phyloP scores from a whole-genome alignment of 1,140 invertebrate genomes.

The Ceratitis capitata region DNA sequence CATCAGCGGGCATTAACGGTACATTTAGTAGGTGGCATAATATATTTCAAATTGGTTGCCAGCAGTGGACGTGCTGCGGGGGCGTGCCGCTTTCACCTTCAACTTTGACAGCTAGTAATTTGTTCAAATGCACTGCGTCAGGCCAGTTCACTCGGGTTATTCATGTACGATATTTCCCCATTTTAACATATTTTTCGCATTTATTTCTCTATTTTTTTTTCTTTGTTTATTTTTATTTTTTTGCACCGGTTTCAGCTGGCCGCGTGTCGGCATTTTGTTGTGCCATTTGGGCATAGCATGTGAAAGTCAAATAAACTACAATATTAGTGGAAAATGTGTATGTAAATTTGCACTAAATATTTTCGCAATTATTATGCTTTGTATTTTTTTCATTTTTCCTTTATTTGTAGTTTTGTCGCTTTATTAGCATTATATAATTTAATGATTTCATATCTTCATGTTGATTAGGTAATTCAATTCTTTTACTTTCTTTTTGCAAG shows the following conservation, averaged over 20 bases:
- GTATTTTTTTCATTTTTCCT: neutral
- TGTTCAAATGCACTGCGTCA: constrained; percentile 19
- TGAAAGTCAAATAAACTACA: constrained; percentile 28
- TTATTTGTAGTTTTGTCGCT: neutral
- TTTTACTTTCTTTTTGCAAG: too few relatives aligned
- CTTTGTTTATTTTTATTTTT: neutral
- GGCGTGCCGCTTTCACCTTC: constrained; percentile 33
- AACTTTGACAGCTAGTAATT: constrained; percentile 34
- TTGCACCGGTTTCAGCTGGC: neutral
- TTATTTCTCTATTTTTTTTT: neutral
- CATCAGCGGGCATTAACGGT: neutral
- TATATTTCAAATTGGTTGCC: neutral
- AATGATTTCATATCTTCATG: constrained; percentile 31
- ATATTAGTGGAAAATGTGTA: neutral
- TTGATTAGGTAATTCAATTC: constrained; percentile 35
- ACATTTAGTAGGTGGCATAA: neutral
- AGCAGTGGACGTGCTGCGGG: neutral
- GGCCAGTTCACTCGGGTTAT: neutral
- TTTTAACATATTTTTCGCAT: constrained; percentile 36
- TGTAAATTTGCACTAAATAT: constrained; percentile 24
- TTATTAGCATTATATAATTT: constrained; percentile 32
- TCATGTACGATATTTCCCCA: neutral
- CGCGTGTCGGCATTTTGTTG: constrained; percentile 6
- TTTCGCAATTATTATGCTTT: constrained; percentile 17
- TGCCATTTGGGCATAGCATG: constrained; percentile 36